Conservation (phyloP, 1,140 invertebrate genomes). For the Drosophila baimaii region DNA sequence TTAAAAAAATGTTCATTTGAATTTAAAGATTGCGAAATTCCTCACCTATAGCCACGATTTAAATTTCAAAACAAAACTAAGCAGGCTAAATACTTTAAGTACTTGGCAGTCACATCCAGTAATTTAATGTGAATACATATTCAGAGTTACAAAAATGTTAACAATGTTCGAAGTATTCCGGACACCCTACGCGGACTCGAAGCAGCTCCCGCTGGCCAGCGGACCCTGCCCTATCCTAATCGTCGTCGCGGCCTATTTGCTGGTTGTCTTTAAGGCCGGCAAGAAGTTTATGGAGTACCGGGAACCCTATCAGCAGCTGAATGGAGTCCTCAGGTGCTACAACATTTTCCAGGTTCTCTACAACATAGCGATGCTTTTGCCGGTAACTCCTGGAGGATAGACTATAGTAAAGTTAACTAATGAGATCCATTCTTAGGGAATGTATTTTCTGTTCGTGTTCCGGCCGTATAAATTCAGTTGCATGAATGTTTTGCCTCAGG, state of each 20-base stretch:
- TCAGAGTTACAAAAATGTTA: constrained; percentile 25
- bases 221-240: constrained; percentile 89
- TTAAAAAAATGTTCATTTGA: neutral
- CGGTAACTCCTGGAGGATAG: constrained; percentile 16
- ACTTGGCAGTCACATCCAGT: neutral
- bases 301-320: constrained; percentile 91
- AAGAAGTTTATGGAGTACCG: constrained; percentile 92
- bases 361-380: constrained; percentile 38
- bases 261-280: constrained; percentile 87
- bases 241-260: constrained; percentile 89
- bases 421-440: neutral
- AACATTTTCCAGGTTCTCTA: constrained; percentile 88
- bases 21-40: no score
- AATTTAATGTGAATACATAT: neutral
- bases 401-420: neutral
- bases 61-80: neutral
- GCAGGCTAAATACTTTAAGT: neutral
- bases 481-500: constrained; percentile 22
- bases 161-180: constrained; percentile 44
- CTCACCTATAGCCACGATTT: neutral
- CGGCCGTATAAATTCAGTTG: constrained; percentile 43
- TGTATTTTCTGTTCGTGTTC: constrained; percentile 25
- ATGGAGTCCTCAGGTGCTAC: constrained; percentile 89
- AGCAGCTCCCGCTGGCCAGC: constrained; percentile 87
- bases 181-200: constrained; percentile 40